These are phyloP conservation scores for Palloptera scutellata DNA, from an alignment of 2,888 invertebrate genomes.

Conservation along the genomic window DNA sequence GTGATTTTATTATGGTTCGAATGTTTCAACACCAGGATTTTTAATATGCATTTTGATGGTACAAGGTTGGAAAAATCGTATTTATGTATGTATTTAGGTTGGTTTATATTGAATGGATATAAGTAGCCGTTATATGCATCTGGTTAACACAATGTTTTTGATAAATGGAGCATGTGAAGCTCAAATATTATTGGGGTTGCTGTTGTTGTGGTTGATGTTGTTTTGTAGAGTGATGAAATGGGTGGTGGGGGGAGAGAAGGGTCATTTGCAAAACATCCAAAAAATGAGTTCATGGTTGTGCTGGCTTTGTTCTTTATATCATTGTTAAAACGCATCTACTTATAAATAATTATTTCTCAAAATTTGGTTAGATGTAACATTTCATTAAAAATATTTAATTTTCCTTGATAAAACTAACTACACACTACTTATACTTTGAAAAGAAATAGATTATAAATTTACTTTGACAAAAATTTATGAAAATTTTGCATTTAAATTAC, in stretches of 20 bases:
- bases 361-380: no score
- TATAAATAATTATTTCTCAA: no score
- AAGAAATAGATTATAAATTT: not conserved
- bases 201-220: slow-evolving; percentile 9
- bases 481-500: no score
- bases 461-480: no score
- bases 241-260: slow-evolving; percentile 20
- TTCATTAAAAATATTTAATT: no score
- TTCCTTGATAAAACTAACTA: no score
- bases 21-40: slow-evolving; percentile 14
- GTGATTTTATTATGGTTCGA: slow-evolving; percentile 8
- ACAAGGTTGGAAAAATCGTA: not conserved
- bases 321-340: no score
- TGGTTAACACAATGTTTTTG: not conserved
- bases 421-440: not conserved
- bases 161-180: not conserved
- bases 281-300: slow-evolving; percentile 13
- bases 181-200: slow-evolving; percentile 19
- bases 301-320: slow-evolving; percentile 16
- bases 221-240: slow-evolving; percentile 8
- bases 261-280: slow-evolving; percentile 21
- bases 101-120: slow-evolving; percentile 1
- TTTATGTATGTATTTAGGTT: slow-evolving; percentile 6
- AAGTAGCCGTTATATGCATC: not conserved
- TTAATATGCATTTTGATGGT: slow-evolving; percentile 5